Evolutionary conservation across 2,888 invertebrate species (phyloP).

Genomic region (Mamestra brassicae): DNA sequence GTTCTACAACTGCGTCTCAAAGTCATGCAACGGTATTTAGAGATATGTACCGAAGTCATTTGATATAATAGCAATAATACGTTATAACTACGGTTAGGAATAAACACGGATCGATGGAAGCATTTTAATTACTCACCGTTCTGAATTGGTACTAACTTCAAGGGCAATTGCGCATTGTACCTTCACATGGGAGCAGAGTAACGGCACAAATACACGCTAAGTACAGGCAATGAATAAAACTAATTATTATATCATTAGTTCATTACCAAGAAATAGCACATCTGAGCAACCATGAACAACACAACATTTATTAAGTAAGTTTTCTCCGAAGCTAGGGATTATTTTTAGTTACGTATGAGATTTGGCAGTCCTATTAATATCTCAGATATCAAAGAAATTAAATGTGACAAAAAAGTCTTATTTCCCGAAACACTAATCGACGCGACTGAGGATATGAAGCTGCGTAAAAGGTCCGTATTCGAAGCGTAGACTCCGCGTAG

Average conservation of each 20-base stretch:
- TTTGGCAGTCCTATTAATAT: not conserved
- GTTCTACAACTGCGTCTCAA: constrained; percentile 36
- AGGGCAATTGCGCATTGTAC: constrained; percentile 66
- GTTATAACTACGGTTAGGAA: constrained; percentile 26
- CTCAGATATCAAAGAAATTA: not conserved
- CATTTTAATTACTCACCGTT: constrained; percentile 67
- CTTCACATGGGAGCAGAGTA: constrained; percentile 53
- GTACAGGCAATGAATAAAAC: constrained; percentile 16
- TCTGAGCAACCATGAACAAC: not conserved
- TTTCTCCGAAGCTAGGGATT: not conserved
- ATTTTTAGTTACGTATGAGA: not conserved
- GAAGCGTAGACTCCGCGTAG: not conserved
- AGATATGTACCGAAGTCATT: constrained; percentile 22
- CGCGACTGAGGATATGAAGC: not conserved
- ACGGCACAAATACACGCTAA: constrained; percentile 53
- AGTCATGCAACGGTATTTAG: constrained; percentile 28
- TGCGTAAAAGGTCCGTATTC: too few relatives aligned
- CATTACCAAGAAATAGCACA: not conserved
- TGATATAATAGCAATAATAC: constrained; percentile 21
- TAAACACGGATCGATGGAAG: constrained; percentile 64
- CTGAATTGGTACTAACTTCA: constrained; percentile 68
- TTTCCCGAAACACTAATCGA: not conserved
- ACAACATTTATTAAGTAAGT: not conserved
- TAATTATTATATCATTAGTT: not conserved
- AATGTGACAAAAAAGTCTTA: not conserved